These are phyloP conservation scores for Volucella inflata DNA, from an alignment of 2,888 invertebrate species.

Conservation along the genomic window DNA sequence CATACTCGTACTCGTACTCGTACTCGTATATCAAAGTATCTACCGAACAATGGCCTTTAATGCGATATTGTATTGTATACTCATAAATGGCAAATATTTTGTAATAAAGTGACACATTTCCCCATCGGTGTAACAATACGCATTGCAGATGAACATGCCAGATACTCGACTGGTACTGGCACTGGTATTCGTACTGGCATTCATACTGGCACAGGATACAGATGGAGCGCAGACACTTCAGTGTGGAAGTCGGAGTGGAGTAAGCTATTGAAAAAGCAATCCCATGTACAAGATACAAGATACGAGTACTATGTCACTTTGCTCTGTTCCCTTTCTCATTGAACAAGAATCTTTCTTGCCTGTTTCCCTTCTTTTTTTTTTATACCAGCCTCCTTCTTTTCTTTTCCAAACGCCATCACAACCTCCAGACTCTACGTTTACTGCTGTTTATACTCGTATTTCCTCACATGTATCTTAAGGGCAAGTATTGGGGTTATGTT, in stretches of 20 bases:
- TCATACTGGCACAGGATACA: background rate
- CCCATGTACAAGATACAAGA: background rate
- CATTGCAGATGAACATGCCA: constrained; percentile 72
- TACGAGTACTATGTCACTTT: constrained; percentile 26
- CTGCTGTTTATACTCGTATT: constrained; percentile 32
- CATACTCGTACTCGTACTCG: background rate
- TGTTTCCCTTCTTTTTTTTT: constrained; percentile 46
- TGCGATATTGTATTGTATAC: constrained; percentile 65
- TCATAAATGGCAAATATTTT: constrained; percentile 75
- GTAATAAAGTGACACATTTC: constrained; percentile 74
- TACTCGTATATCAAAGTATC: constrained; percentile 46
- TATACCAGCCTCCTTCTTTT: background rate
- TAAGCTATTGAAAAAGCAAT: constrained; percentile 59
- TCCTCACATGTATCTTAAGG: too few relatives aligned
- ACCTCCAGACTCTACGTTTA: background rate
- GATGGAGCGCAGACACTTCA: constrained; percentile 1
- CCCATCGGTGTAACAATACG: constrained; percentile 73
- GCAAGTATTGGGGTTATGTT: background rate
- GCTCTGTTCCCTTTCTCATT: constrained; percentile 29
- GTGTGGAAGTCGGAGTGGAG: constrained; percentile 8
- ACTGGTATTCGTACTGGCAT: background rate
- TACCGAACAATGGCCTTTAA: constrained; percentile 69
- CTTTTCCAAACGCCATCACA: constrained; percentile 4
- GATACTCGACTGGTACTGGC: background rate
- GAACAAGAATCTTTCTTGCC: constrained; percentile 69